phyloP scores from a whole-genome alignment of 2,888 invertebrate genomes.

The Leucoma salicis region DNA sequence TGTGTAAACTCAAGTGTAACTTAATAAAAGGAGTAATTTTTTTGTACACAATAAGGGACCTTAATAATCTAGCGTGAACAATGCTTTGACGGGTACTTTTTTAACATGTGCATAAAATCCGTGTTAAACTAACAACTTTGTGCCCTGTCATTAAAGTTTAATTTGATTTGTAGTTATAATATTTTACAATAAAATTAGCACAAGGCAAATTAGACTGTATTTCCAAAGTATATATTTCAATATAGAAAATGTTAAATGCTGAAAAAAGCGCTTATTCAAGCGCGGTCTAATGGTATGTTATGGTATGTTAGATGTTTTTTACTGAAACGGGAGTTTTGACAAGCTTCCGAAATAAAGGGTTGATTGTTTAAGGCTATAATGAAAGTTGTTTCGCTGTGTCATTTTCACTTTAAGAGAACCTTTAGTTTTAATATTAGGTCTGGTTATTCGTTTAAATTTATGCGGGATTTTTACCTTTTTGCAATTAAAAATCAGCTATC shows the following conservation, averaged over 20 bases:
- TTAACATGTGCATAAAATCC: neutral
- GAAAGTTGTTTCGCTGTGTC: conserved; percentile 29
- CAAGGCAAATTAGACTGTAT: conserved; percentile 3
- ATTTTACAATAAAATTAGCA: conserved; percentile 16
- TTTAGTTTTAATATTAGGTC: too few relatives aligned
- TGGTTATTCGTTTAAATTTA: conserved; percentile 7
- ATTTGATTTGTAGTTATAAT: neutral
- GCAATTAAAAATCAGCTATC: too few relatives aligned
- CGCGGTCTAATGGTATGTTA: neutral
- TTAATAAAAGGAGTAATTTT: too few relatives aligned
- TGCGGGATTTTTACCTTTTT: too few relatives aligned
- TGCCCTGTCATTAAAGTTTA: neutral
- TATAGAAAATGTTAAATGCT: neutral
- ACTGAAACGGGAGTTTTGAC: conserved; percentile 22
- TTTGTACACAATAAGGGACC: too few relatives aligned
- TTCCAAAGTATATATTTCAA: neutral
- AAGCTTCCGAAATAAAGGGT: conserved; percentile 26
- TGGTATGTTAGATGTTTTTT: conserved; percentile 19
- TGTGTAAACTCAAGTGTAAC: too few relatives aligned
- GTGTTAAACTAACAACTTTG: neutral
- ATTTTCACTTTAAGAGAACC: conserved; percentile 26
- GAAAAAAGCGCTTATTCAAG: conserved; percentile 4
- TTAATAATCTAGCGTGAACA: too few relatives aligned
- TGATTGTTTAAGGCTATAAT: conserved; percentile 14
- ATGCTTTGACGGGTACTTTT: too few relatives aligned